Base-by-base conservation (phyloP, 2,113 vertebrate species). In the Laticauda colubrina region DNA sequence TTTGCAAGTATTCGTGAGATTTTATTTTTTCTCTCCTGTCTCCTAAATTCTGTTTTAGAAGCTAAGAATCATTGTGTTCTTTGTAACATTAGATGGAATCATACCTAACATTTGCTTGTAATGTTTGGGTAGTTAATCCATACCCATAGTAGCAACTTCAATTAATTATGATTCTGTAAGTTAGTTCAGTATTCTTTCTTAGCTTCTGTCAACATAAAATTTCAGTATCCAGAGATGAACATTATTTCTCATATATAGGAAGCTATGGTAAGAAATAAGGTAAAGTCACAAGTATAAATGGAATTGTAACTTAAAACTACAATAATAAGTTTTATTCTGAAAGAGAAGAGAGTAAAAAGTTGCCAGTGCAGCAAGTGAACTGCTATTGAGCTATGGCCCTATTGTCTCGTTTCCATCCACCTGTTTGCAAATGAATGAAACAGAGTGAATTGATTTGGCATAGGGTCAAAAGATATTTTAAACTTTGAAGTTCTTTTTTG, bases 221-320 rank as follows among this genome's bases (percentile, higher is more conserved):
- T 96, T 93, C 93, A 95, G 90, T 93, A 90, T 89, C 92, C 59
- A 95, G 95, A 94, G 23, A 92, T 69, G 43, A 61, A 69, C 11
- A 29, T 43, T 93, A 69, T 54, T 75, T 61, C 14, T n/a, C 26
- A 59, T 24, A 61, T 59, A 59, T 94, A 96, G 91, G 88, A 95
- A 93, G 29, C 94, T 95, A 54, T 34, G 43, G 8, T 54, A 20
- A 48, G 64, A 93, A 93, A 95, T 93, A 95, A 94, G 94, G 94
- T 92, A 34, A 43, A 69, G 96, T 95, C 96, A 93, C 93, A 93
- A 93, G 54, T 87, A n/a, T 91, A 56, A 51, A 69, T 96, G 96
- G 96, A 98, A 91, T 96, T 93, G 97, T 95, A 94, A 91, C 94
- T 96, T 93, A 94, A 91, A 95, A 92, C 95, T 97, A 93, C 90